These are phyloP conservation scores for Drosophila rhopaloa DNA, from an alignment of 1,140 invertebrate genomes.

Conservation along the genomic window DNA sequence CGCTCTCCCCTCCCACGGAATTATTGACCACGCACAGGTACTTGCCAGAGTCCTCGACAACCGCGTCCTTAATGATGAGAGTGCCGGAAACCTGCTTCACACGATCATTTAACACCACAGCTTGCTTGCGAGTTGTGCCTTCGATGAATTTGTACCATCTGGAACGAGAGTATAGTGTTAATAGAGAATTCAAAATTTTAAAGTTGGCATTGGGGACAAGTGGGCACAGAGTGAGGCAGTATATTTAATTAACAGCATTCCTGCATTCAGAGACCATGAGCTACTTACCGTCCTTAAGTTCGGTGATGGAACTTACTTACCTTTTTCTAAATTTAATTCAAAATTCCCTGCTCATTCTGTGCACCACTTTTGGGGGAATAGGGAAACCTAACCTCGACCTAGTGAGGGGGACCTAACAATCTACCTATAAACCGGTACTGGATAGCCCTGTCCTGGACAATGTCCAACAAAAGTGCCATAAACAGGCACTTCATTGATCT, in stretches of 20 bases:
- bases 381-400: constrained; percentile 30
- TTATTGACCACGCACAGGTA: constrained; percentile 98
- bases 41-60: constrained; percentile 96
- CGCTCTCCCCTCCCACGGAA: constrained; percentile 95
- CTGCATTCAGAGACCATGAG: not conserved
- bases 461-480: constrained; percentile 78
- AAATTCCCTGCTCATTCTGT: constrained; percentile 50
- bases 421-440: constrained; percentile 90
- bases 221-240: constrained; percentile 64
- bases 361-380: constrained; percentile 29
- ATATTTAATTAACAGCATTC: not conserved
- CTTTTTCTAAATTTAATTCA: not conserved
- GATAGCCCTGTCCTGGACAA: constrained; percentile 89
- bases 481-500: constrained; percentile 62
- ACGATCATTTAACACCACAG: constrained; percentile 93
- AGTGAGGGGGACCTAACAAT: constrained; percentile 20
- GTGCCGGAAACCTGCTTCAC: constrained; percentile 97
- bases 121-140: constrained; percentile 92
- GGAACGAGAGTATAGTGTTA: constrained; percentile 81
- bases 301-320: constrained; percentile 45
- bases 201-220: constrained; percentile 25
- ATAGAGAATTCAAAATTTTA: not conserved
- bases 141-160: constrained; percentile 98
- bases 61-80: constrained; percentile 94
- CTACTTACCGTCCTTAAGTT: constrained; percentile 20